A percentile compares a stretch with the other conserved stretches of the same genome.
Evolutionary conservation across 2,888 invertebrate genomes (phyloP).

Genomic region (Flexamia atlantica): DNA sequence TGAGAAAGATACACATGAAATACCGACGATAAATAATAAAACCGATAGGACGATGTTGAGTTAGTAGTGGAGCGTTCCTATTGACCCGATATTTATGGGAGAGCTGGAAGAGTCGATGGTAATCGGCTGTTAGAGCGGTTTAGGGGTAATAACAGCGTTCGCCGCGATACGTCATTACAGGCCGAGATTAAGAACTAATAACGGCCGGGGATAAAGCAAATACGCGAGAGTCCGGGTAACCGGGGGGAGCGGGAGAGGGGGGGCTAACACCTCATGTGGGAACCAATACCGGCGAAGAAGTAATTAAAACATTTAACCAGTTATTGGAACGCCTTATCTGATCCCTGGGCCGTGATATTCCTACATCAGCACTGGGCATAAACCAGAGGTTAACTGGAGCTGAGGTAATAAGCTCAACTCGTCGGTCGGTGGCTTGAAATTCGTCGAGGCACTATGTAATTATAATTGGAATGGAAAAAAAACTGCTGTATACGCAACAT

Average conservation of each 20-base stretch:
- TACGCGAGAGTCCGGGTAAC: constrained; percentile 20
- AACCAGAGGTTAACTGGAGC: neutral
- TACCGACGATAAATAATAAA: constrained; percentile 52
- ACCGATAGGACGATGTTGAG: constrained; percentile 44
- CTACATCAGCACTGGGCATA: neutral
- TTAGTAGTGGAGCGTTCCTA: constrained; percentile 37
- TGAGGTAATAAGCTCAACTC: neutral
- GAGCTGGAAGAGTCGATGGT: constrained; percentile 47
- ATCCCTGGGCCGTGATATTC: constrained; percentile 27
- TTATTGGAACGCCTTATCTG: constrained; percentile 44
- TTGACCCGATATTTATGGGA: constrained; percentile 55
- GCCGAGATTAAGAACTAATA: constrained; percentile 61
- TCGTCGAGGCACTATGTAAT: no score
- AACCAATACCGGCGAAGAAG: constrained; percentile 35
- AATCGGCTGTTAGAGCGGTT: constrained; percentile 57
- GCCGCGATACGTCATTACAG: constrained; percentile 48
- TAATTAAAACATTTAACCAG: constrained; percentile 58
- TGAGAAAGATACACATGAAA: constrained; percentile 57
- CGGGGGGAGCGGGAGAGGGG: neutral
- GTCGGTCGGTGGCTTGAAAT: no score
- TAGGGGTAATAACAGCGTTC: constrained; percentile 51
- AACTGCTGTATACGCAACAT: no score
- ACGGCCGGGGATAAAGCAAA: constrained; percentile 59
- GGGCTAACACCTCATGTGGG: constrained; percentile 44
- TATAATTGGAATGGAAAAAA: no score